Conservation (phyloP, 2,888 invertebrate species). For the Drosophila nigricruria region DNA sequence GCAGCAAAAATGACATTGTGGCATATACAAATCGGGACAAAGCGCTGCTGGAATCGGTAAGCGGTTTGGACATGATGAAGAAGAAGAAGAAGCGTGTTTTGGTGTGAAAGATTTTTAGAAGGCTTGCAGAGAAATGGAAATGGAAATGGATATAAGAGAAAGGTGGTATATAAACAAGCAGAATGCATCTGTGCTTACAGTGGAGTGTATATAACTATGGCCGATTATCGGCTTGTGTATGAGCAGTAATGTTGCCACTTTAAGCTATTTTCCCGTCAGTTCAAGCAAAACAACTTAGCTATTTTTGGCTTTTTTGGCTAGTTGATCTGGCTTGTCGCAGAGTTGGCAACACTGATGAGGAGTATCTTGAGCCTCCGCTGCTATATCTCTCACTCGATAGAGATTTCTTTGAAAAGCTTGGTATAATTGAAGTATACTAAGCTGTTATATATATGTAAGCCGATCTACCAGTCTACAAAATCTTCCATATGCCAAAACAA, state of each 20-base stretch:
- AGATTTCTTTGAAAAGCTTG: neutral
- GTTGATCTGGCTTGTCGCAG: no score
- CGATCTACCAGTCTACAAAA: neutral
- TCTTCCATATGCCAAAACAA: no score
- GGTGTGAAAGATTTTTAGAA: neutral
- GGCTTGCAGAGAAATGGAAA: neutral
- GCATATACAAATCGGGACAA: conserved; percentile 90
- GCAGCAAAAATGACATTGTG: conserved; percentile 90
- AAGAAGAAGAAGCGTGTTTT: conserved; percentile 42
- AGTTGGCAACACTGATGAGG: no score
- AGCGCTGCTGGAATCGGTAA: conserved; percentile 91
- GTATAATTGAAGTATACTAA: neutral
- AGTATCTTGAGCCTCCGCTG: no score
- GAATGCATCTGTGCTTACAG: neutral
- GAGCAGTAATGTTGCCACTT: no score
- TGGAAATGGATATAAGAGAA: neutral
- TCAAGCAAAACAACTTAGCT: no score
- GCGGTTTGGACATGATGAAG: conserved; percentile 59
- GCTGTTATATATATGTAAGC: no score
- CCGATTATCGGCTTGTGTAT: neutral
- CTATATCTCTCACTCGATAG: neutral
- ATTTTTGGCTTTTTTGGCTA: no score
- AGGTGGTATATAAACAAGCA: neutral
- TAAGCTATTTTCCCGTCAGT: no score
- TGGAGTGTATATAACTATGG: neutral